Evolutionary conservation across 2,888 invertebrate genomes (phyloP).

Genomic region (Apamea epomidion): DNA sequence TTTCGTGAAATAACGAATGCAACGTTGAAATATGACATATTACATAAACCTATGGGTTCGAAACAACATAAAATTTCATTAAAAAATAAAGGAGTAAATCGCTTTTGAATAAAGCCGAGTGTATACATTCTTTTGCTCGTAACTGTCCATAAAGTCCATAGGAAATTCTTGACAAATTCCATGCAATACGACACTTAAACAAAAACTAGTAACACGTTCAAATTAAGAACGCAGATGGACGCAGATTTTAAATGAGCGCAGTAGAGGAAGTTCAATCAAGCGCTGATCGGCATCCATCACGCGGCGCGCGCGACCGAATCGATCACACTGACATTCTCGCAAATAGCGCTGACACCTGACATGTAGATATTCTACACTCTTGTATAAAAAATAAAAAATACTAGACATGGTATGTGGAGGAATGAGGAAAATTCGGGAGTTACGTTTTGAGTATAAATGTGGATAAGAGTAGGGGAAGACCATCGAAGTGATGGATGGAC

Average conservation of each 20-base stretch:
- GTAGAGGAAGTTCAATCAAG: constrained; percentile 37
- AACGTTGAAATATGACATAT: no score
- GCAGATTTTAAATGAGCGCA: constrained; percentile 3
- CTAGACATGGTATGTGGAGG: not conserved
- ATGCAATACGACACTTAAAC: not conserved
- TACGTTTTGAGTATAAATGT: not conserved
- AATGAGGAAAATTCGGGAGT: not conserved
- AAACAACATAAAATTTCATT: no score
- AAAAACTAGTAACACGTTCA: not conserved
- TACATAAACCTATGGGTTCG: no score
- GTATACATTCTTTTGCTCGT: no score
- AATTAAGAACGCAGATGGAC: constrained; percentile 18
- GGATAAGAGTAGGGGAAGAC: not conserved
- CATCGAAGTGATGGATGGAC: not conserved
- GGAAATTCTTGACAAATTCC: not conserved
- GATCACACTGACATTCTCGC: constrained; percentile 34
- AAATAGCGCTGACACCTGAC: constrained; percentile 10
- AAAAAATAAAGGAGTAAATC: no score
- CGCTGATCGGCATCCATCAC: constrained; percentile 35
- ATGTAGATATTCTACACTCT: not conserved
- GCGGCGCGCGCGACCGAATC: constrained; percentile 14
- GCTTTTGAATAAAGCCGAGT: no score
- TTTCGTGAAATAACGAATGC: no score
- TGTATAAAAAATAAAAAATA: not conserved
- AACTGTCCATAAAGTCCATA: not conserved